Base-by-base conservation (phyloP, 2,888 invertebrate genomes). In the Tethea ocularis region DNA sequence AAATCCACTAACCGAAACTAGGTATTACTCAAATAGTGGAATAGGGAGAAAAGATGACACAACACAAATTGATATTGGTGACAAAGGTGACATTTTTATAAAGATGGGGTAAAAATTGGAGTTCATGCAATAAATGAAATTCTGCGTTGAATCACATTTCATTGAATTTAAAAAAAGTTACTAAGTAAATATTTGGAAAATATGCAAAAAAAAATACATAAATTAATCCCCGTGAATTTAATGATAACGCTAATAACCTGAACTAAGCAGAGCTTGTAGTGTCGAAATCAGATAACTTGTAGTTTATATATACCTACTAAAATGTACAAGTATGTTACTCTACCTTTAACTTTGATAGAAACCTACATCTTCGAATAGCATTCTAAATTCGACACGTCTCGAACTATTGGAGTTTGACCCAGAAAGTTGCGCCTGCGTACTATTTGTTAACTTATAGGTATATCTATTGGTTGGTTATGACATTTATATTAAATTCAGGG, bases 381-480 rank as follows among this genome's bases (percentile, higher is more conserved):
- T 61, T 71, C 62, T 67, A 66, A 60, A 64, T 63, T 54, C 60
- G 20, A 56, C 57, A 38, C 24, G 26, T 59, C 61, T 66, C 51
- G 46, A 65, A 63, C 65, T 75, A 71, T 62, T 61, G 41, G 10
- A 10, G 38, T 53, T 51, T 66, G 63, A 69, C 75, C 67, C 71
- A 66, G 61, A 67, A 61, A 54, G 20, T 59, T 54, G 56, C 17
- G 46, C 10, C 60, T 67, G 65, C 69, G 7, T 22, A 53, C 7
- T 17, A 33, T 33, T 33, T 20, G 20, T 13, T 54, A 29, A 20
- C 17, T 46, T 46, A 17, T 41, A n/a, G n/a, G 2, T 38, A n/a
- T 17, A 41, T 41, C 41, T 41, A 41, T 41, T 17, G 41, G 17
- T 17, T 17, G 41, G 41, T 41, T 41, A 41, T 41, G 41, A 6